Base-by-base conservation (phyloP, 2,113 vertebrate species). In the Oriolus oriolus region DNA sequence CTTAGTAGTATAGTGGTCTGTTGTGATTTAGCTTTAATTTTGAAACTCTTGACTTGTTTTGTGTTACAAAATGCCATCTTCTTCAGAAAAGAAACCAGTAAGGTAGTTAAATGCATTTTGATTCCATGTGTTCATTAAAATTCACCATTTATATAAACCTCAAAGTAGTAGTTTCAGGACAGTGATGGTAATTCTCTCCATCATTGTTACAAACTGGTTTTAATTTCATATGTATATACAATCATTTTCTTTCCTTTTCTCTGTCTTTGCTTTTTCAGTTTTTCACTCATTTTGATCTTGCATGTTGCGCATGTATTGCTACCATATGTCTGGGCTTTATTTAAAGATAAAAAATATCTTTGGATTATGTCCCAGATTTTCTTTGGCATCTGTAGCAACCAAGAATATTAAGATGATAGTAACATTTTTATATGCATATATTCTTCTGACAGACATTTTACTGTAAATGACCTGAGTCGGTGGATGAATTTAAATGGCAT, bases 221-320 rank as follows among this genome's bases (percentile, higher is more conserved):
- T 42, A 74, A 26, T 90, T 86, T 85, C 27, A 8, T 35, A 9
- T 57, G 35, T 17, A 78, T 42, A 26, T 24, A 35, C 4, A 80
- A 21, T 52, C 0, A 41, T 68, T 82, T 92, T 95, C 44, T 79
- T 66, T 22, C n/a, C 20, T 76, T 57, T 78, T 77, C 56, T 79
- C 45, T 71, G 20, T 53, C 66, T 92, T 86, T 86, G 31, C 54
- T 70, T 86, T 92, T 80, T 56, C 2, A 18, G 26, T 47, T 92
- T 82, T 86, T 73, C 63, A 8, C 60, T 90, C 35, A 16, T 42
- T 96, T 89, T 70, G 54, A 2, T 90, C 78, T 71, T 52, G 49
- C 49, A 61, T 0, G 0, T 53, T 86, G n/a, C 0, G 0, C 30
- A 8, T 68, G n/a, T 52, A 87, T 84, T 0, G 0, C 69, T 95